Conservation (phyloP, 1,140 invertebrate genomes). For the Portunus trituberculatus region DNA sequence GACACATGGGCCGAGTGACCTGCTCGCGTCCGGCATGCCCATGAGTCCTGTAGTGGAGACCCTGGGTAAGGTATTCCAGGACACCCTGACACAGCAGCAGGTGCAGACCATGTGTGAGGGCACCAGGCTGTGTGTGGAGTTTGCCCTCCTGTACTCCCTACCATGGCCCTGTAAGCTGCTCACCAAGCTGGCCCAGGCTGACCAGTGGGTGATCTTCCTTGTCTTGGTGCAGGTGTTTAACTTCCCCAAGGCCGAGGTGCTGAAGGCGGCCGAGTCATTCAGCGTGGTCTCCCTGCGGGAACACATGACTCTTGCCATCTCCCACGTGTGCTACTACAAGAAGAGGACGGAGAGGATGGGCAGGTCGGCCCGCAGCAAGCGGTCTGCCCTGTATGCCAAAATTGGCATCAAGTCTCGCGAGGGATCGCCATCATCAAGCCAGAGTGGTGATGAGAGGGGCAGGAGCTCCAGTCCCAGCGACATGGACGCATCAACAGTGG, state of each 20-base stretch:
- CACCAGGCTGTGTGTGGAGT: constrained; percentile 61
- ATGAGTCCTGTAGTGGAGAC: constrained; percentile 36
- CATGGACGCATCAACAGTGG: constrained; percentile 47
- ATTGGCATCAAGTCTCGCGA: constrained; percentile 64
- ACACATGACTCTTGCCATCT: constrained; percentile 57
- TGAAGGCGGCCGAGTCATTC: constrained; percentile 65
- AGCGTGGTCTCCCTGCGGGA: constrained; percentile 46
- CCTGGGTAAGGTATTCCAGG: constrained; percentile 31
- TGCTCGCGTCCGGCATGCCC: constrained; percentile 3
- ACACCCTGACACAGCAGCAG: constrained; percentile 38
- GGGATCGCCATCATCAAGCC: constrained; percentile 42
- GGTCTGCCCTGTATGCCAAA: constrained; percentile 63
- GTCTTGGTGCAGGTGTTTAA: constrained; percentile 58
- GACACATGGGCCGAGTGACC: background rate
- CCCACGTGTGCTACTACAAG: constrained; percentile 66
- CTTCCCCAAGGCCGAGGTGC: constrained; percentile 54
- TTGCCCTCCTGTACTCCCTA: constrained; percentile 48
- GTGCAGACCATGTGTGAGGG: constrained; percentile 49
- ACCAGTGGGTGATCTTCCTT: constrained; percentile 70
- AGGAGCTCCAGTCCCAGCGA: constrained; percentile 65
- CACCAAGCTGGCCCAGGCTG: constrained; percentile 48
- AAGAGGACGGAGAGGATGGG: constrained; percentile 33
- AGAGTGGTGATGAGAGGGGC: constrained; percentile 61
- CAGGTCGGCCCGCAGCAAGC: background rate
- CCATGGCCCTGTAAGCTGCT: constrained; percentile 59